Base-by-base conservation (phyloP, 2,113 vertebrate genomes). In the Oreochromis aureus region DNA sequence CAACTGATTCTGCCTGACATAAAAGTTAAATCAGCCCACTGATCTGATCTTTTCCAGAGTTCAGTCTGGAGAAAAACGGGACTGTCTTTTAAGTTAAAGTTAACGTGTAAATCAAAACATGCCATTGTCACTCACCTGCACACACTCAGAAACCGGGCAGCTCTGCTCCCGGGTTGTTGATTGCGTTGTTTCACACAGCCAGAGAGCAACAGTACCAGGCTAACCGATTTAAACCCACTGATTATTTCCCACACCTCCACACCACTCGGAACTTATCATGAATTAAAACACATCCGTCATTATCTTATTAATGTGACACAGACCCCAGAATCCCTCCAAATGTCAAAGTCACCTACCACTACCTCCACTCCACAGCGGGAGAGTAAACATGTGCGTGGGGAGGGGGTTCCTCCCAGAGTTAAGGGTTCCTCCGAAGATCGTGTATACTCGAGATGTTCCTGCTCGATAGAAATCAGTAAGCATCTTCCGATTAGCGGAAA, bases 261-360 rank as follows among this genome's bases (percentile, higher is more conserved):
- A 19, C 7, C 27, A 27, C n/a, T 30, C 13, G 5, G 22, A 6
- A 41, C 4, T 16, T 44, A 19, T n/a, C 53, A 19, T 22, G 4
- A 84, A 51, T 79, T 13, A 10, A 78, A 82, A 73, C 3, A 10
- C 24, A 27, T 46, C 6, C 30, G 5, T 73, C 27, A 30, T 53
- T 9, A 12, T 34, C 44, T 19, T 2, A 7, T 32, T 24, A 30
- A 36, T 22, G 54, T 48, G 8, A 44, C 27, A 2, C 1, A 46
- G 6, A 30, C 8, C 12, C 66, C 22, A 51, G 16, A 34, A 11
- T 36, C 7, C 9, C 1, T n/a, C 10, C 39, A 54, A 89, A 86
- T 53, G 76, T 83, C 44, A 87, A 66, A 58, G n/a, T 9, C 63
- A 87, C 92, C 84, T 89, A 87, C 91, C 88, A 84, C 4, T n/a